phyloP scores from a whole-genome alignment of 1,140 invertebrate genomes.

The Plutomurus gul region DNA sequence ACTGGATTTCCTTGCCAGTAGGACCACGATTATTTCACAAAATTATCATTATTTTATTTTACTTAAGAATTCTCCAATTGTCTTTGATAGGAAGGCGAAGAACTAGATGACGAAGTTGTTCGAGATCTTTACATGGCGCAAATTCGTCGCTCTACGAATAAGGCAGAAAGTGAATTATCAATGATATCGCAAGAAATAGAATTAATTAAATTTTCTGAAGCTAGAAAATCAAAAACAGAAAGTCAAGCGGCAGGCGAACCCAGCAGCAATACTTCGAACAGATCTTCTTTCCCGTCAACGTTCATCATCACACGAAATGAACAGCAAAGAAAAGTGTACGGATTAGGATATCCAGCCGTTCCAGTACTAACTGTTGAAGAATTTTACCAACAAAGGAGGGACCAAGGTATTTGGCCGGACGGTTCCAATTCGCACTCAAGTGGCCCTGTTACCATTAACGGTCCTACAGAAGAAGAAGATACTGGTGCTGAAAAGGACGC shows the following conservation, averaged over 20 bases:
- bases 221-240: slow-evolving; percentile 58
- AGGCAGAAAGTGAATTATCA: slow-evolving; percentile 77
- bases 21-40: no score
- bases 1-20: no score
- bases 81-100: slow-evolving; percentile 64
- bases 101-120: slow-evolving; percentile 76
- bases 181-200: slow-evolving; percentile 55
- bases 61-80: slow-evolving; percentile 49
- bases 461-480: slow-evolving; percentile 50
- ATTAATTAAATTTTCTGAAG: slow-evolving; percentile 63
- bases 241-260: neutral
- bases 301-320: slow-evolving; percentile 91
- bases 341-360: slow-evolving; percentile 90
- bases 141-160: slow-evolving; percentile 73
- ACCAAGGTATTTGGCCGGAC: slow-evolving; percentile 69
- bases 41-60: neutral
- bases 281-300: slow-evolving; percentile 71
- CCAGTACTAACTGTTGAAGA: slow-evolving; percentile 92
- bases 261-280: neutral
- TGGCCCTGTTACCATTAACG: neutral
- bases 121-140: slow-evolving; percentile 81
- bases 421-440: neutral
- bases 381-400: slow-evolving; percentile 87
- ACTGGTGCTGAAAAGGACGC: slow-evolving; percentile 58
- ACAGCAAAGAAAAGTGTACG: slow-evolving; percentile 90